phyloP scores from a whole-genome alignment of 2,888 invertebrate genomes.

The Muschampia plurimacula region DNA sequence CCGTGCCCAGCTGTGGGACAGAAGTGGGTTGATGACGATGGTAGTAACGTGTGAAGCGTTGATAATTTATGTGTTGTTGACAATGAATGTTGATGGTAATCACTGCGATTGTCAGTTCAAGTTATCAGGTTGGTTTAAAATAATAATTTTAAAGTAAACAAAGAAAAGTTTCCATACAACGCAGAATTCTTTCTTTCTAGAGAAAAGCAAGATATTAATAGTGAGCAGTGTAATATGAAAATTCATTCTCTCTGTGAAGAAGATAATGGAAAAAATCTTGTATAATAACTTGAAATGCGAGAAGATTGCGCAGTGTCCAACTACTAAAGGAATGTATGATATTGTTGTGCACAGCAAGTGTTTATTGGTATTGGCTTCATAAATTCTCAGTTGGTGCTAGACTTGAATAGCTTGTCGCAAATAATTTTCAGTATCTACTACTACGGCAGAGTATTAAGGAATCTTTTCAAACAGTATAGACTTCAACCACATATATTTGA shows the following conservation, averaged over 20 bases:
- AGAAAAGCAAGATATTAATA: neutral
- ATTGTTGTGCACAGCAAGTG: neutral
- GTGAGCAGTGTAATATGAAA: constrained; percentile 1
- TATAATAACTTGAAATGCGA: neutral
- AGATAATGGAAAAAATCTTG: neutral
- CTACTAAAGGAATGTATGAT: neutral
- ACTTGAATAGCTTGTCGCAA: neutral
- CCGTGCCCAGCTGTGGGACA: too few relatives aligned
- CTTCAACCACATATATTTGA: too few relatives aligned
- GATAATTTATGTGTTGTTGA: too few relatives aligned
- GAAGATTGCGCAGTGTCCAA: neutral
- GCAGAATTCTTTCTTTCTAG: neutral
- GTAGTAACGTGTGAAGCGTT: too few relatives aligned
- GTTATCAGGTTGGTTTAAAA: too few relatives aligned
- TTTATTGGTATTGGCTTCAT: neutral
- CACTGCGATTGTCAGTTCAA: too few relatives aligned
- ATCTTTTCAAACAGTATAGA: too few relatives aligned
- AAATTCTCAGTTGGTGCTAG: neutral
- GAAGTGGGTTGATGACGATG: too few relatives aligned
- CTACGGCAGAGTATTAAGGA: too few relatives aligned
- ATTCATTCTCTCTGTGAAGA: neutral
- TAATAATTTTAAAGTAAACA: neutral
- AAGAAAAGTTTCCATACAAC: neutral
- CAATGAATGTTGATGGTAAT: too few relatives aligned
- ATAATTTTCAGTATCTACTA: neutral